Conservation (phyloP, 1,140 invertebrate genomes). For the Heterodera carotae region DNA sequence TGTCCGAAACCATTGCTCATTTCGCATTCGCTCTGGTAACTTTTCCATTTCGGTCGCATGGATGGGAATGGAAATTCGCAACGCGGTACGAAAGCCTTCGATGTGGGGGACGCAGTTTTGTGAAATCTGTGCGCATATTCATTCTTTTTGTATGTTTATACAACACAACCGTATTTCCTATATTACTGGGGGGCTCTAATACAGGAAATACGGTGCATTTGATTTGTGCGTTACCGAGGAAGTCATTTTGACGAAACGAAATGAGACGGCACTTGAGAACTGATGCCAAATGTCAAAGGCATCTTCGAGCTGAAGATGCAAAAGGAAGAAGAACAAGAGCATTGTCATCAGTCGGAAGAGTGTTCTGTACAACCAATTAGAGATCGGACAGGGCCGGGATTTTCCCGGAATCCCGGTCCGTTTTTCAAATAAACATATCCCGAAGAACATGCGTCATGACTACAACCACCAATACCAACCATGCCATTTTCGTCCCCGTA, state of each 20-base stretch:
- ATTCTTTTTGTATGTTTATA: background rate
- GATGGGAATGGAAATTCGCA: constrained; percentile 57
- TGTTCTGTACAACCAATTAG: too few species aligned
- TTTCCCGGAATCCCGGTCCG: too few species aligned
- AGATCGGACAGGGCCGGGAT: too few species aligned
- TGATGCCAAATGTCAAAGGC: constrained; percentile 48
- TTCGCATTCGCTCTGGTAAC: constrained; percentile 38
- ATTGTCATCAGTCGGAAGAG: too few species aligned
- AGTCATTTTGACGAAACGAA: constrained; percentile 44
- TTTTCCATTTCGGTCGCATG: constrained; percentile 42
- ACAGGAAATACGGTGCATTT: too few species aligned
- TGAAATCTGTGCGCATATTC: constrained; percentile 8
- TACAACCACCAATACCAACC: too few species aligned
- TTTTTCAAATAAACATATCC: too few species aligned
- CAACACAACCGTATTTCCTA: background rate
- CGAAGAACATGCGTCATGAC: too few species aligned
- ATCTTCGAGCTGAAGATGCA: constrained; percentile 50
- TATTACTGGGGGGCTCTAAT: too few species aligned
- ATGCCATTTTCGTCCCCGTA: constrained; percentile 53
- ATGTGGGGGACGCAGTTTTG: constrained; percentile 50
- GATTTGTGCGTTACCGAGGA: too few species aligned
- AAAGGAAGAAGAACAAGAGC: too few species aligned
- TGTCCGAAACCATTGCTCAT: constrained; percentile 50
- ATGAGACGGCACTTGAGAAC: constrained; percentile 42
- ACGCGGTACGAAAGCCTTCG: constrained; percentile 32